Base-by-base conservation (phyloP, 2,888 invertebrate genomes). In the Plebejus argus region DNA sequence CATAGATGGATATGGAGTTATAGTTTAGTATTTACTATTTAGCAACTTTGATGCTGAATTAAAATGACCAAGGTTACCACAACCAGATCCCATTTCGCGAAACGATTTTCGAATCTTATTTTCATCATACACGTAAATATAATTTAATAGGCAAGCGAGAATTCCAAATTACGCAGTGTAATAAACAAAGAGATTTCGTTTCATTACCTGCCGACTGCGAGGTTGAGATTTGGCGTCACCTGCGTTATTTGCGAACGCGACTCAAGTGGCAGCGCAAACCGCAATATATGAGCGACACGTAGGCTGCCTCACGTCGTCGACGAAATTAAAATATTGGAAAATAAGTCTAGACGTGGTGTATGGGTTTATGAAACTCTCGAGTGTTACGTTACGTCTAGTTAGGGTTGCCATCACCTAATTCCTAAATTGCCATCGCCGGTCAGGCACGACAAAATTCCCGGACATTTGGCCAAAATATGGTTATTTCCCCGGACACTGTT, bases 171-270 rank as follows among this genome's bases (percentile, higher is more conserved):
- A 58, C n/a, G 58, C 12, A 18, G 58, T 18, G 58, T 58, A 58
- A 58, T 58, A 58, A 58, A 58, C 58, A 58, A 58, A 58, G 58
- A 58, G 58, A 58, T 58, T 58, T 58, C 58, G 58, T 58, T 58
- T 58, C 58, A 58, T 58, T 58, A 58, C 58, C 58, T 20, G 58
- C 58, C 53, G 53, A 53, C 53, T 53, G 18, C 61, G 61, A 28
- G 61, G 61, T 66, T 66, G 23, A 23, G 61, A 28, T 23, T 66
- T 28, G 61, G 61, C 61, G 61, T 66, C 61, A 66, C 61, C 61
- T 66, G 61, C 28, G 61, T 23, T 23, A 66, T 66, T 66, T 33
- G 28, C 18, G 12, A 66, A 33, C 28, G 66, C 66, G 61, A 23
- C 18, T 66, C 66, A 66, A 66, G 28, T 66, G 66, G 15, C 66